These are phyloP conservation scores for Actias luna DNA, from an alignment of 2,888 invertebrate genomes.

Conservation along the genomic window DNA sequence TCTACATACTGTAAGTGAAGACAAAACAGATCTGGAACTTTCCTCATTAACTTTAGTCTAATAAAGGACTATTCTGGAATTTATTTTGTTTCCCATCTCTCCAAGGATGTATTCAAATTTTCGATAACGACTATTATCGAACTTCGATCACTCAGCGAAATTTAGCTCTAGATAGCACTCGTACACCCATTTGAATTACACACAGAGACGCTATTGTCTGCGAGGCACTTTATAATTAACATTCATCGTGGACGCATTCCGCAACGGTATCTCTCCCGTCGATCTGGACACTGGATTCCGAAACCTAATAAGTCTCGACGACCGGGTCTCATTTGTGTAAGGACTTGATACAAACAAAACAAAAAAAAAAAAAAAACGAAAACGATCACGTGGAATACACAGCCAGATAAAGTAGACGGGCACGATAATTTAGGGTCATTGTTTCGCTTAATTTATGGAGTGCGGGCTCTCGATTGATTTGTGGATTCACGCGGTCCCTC, in stretches of 20 bases:
- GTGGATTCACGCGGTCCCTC: slow-evolving; percentile 68
- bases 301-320: slow-evolving; percentile 76
- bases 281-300: slow-evolving; percentile 72
- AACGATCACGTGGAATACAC: slow-evolving; percentile 38
- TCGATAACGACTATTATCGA: neutral
- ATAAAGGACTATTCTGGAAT: too few species aligned
- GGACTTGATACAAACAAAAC: slow-evolving; percentile 72
- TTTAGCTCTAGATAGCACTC: slow-evolving; percentile 26
- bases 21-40: too few species aligned
- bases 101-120: too few species aligned
- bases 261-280: slow-evolving; percentile 65
- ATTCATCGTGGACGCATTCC: slow-evolving; percentile 41
- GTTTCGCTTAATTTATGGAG: slow-evolving; percentile 80
- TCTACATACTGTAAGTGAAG: too few species aligned
- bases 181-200: slow-evolving; percentile 39
- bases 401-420: slow-evolving; percentile 71
- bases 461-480: slow-evolving; percentile 78
- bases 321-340: slow-evolving; percentile 78
- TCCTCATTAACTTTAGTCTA: too few species aligned
- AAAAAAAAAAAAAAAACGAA: slow-evolving; percentile 72
- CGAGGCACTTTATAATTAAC: slow-evolving; percentile 69
- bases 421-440: slow-evolving; percentile 80
- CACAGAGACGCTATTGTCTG: slow-evolving; percentile 55
- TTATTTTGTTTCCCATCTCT: too few species aligned
- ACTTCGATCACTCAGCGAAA: too few species aligned